These are phyloP conservation scores for Ommatoiulus sabulosus DNA, from an alignment of 2,888 invertebrate genomes.

Conservation along the genomic window DNA sequence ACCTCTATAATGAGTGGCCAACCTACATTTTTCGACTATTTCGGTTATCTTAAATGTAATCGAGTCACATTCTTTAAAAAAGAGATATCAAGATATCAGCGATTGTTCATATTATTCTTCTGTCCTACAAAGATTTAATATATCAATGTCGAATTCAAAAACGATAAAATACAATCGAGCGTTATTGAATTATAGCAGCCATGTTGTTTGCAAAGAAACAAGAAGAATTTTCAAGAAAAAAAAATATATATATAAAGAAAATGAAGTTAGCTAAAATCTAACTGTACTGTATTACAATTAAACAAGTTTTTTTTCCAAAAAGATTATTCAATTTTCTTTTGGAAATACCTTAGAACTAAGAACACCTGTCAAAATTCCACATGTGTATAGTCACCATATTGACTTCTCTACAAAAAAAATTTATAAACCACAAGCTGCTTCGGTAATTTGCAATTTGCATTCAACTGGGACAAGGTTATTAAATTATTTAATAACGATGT, in stretches of 20 bases:
- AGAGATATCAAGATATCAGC: background rate
- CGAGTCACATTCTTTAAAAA: background rate
- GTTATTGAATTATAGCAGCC: background rate
- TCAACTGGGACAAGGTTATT: constrained; percentile 5
- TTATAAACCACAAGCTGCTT: background rate
- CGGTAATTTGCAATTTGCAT: background rate
- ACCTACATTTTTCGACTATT: background rate
- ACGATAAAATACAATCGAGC: background rate
- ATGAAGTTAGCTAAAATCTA: too few species aligned
- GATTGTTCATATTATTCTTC: background rate
- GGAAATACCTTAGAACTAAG: too few species aligned
- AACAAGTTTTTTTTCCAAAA: too few species aligned
- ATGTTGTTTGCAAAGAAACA: background rate
- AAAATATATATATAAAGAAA: too few species aligned
- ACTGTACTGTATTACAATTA: too few species aligned
- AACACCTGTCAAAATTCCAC: background rate
- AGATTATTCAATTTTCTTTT: too few species aligned
- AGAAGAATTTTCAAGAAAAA: background rate
- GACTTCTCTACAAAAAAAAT: background rate
- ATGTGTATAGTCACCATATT: background rate
- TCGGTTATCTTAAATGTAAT: constrained; percentile 19
- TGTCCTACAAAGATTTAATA: background rate
- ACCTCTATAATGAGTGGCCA: background rate
- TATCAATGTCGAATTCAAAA: background rate
- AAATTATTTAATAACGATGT: background rate